phyloP scores from a whole-genome alignment of 2,797 vertebrate species.

The Eidolon dupreanum region DNA sequence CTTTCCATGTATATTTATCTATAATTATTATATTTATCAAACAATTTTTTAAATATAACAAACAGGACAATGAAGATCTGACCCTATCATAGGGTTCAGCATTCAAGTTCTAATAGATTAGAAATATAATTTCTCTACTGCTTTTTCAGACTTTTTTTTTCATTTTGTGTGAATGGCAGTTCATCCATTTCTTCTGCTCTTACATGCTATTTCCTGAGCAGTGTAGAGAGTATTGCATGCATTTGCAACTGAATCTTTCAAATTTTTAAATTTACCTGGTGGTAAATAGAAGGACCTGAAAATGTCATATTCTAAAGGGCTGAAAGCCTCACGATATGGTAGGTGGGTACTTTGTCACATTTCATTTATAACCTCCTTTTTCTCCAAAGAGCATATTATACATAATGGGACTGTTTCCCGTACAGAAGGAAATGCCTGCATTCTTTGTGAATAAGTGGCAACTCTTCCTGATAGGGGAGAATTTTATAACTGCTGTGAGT shows the following conservation, averaged over 20 bases:
- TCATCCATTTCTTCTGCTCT: not conserved
- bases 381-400: constrained; percentile 29
- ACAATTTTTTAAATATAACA: not conserved
- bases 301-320: not conserved
- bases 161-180: not conserved
- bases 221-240: not conserved
- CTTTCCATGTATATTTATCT: not conserved
- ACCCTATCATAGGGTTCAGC: not conserved
- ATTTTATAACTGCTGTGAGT: not conserved
- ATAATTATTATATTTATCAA: not conserved
- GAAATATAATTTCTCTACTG: not conserved
- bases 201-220: not conserved
- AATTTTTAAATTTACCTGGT: constrained; percentile 27
- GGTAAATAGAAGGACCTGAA: constrained; percentile 8
- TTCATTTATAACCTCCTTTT: constrained; percentile 49
- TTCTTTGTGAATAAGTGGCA: not conserved
- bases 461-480: not conserved
- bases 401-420: not conserved
- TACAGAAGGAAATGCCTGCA: constrained; percentile 9
- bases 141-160: not conserved
- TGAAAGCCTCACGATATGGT: not conserved
- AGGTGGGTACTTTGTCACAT: not conserved
- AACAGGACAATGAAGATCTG: not conserved
- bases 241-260: constrained; percentile 6
- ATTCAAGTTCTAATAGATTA: not conserved